phyloP scores from a whole-genome alignment of 1,140 invertebrate species.

The Acromyrmex echinatior region DNA sequence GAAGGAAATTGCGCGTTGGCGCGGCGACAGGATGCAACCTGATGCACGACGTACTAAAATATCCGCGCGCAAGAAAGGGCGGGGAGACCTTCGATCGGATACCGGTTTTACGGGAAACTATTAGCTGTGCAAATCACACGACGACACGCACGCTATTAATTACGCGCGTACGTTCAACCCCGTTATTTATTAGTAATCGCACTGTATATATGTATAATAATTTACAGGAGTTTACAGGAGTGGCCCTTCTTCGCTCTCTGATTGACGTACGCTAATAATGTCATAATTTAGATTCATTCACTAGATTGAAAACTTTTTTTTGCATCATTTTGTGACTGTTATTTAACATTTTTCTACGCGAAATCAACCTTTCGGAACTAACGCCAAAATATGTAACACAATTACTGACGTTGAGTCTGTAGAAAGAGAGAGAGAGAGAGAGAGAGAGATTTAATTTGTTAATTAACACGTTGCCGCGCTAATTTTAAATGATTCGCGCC shows the following conservation, averaged over 20 bases:
- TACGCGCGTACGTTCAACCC: conserved; percentile 21
- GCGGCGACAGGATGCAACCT: conserved; percentile 52
- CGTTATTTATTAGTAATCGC: conserved; percentile 53
- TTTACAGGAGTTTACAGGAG: neutral
- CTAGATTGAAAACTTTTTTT: neutral
- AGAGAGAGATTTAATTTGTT: no score
- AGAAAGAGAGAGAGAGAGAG: no score
- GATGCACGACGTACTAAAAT: conserved; percentile 50
- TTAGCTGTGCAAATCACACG: conserved; percentile 57
- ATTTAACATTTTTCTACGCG: neutral
- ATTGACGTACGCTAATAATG: conserved; percentile 5
- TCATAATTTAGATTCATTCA: neutral
- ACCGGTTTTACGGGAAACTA: conserved; percentile 59
- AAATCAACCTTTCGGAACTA: neutral
- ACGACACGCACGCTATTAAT: conserved; percentile 52
- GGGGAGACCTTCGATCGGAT: conserved; percentile 38
- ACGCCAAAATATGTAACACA: no score
- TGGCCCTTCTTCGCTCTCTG: neutral
- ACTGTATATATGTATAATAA: neutral
- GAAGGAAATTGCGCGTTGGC: conserved; percentile 39
- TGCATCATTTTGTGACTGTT: no score
- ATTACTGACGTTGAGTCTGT: no score
- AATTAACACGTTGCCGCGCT: no score
- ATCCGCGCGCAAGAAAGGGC: conserved; percentile 36
- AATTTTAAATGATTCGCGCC: no score